Conservation (phyloP, 2,113 vertebrate genomes). For the Motacilla alba region DNA sequence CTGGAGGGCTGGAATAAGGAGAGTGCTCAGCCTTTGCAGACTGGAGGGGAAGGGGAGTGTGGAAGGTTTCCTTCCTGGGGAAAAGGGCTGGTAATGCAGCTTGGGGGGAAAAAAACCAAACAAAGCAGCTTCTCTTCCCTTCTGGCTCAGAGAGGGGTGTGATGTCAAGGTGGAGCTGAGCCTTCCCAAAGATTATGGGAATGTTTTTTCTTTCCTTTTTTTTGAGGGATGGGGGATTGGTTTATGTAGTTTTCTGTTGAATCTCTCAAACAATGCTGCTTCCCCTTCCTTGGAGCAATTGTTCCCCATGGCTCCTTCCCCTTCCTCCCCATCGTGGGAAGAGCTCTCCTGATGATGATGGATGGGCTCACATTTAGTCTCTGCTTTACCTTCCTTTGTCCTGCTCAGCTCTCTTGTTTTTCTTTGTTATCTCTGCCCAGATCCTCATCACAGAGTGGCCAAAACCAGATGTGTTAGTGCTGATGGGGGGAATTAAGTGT, state of each 20-base stretch:
- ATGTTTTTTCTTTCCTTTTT: background rate
- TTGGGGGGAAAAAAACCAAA: background rate
- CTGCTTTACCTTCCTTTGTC: background rate
- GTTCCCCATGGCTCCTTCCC: background rate
- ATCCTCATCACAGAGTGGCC: background rate
- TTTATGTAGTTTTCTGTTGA: background rate
- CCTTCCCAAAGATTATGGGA: background rate
- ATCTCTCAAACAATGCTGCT: slow-evolving; percentile 17
- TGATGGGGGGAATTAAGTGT: background rate
- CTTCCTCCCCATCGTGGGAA: slow-evolving; percentile 23
- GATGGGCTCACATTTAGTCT: background rate
- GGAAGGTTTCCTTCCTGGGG: slow-evolving; percentile 50
- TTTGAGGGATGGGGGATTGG: background rate
- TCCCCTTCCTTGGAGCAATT: slow-evolving; percentile 33
- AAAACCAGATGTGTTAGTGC: background rate
- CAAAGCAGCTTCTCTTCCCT: slow-evolving; percentile 16
- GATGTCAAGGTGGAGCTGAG: background rate
- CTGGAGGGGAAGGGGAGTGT: background rate
- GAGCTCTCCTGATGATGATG: background rate
- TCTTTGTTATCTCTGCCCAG: background rate
- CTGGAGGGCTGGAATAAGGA: background rate
- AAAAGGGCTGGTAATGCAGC: background rate
- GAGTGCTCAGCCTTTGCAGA: background rate
- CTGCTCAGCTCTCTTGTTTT: background rate
- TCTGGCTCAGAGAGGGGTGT: background rate